phyloP scores from a whole-genome alignment of 2,113 vertebrate species.

The Bambusicola thoracicus region DNA sequence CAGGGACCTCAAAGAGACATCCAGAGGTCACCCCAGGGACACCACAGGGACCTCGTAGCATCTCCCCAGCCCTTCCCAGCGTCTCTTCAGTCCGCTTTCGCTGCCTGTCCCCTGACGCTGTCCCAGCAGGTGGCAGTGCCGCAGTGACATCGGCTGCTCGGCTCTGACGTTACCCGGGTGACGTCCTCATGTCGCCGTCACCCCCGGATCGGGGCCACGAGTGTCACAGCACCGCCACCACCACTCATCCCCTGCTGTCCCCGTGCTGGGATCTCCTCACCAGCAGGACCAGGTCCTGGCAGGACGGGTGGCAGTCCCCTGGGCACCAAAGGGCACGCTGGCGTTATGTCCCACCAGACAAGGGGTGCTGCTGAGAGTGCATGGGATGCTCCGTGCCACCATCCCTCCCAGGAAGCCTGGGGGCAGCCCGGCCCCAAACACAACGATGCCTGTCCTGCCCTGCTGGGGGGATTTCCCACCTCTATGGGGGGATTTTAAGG shows the following conservation, averaged over 20 bases:
- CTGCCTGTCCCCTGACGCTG: fast-evolving
- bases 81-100: too few relatives aligned
- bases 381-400: background rate
- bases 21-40: too few relatives aligned
- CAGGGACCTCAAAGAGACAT: too few relatives aligned
- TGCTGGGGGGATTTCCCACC: background rate
- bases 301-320: background rate
- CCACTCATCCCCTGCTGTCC: fast-evolving
- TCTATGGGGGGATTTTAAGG: fast-evolving
- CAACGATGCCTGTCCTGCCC: background rate
- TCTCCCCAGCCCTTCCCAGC: too few relatives aligned
- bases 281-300: fast-evolving
- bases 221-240: background rate
- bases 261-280: fast-evolving
- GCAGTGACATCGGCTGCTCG: background rate
- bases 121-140: slow-evolving; percentile 27
- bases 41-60: too few relatives aligned
- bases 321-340: fast-evolving
- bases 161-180: background rate
- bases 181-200: background rate
- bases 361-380: fast-evolving
- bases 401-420: background rate
- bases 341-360: fast-evolving
- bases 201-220: background rate
- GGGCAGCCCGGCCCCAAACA: background rate